Conservation (phyloP, 2,888 invertebrate species). For the Dolichomitus sp. region DNA sequence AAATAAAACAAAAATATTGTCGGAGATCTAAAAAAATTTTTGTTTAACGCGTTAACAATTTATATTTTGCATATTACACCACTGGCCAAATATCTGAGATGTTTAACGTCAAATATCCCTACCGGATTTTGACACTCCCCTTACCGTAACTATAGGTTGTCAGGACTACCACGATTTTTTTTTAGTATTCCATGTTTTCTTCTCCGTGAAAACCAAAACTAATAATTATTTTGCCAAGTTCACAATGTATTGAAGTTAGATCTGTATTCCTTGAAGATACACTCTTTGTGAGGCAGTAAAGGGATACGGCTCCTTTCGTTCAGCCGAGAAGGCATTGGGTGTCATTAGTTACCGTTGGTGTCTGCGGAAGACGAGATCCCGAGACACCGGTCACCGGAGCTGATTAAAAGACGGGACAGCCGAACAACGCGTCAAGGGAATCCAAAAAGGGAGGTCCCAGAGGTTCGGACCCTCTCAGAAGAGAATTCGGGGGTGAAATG, state of each 20-base stretch:
- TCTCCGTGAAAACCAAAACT: too few species aligned
- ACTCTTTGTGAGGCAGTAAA: slow-evolving; percentile 8
- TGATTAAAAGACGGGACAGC: slow-evolving; percentile 82
- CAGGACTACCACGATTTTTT: too few species aligned
- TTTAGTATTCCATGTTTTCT: too few species aligned
- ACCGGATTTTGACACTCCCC: too few species aligned
- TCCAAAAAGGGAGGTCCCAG: slow-evolving; percentile 56
- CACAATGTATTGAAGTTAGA: background rate
- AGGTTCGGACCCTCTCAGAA: slow-evolving; percentile 74
- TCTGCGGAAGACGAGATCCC: slow-evolving; percentile 75
- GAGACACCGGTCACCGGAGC: slow-evolving; percentile 78
- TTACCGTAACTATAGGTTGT: too few species aligned
- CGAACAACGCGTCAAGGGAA: slow-evolving; percentile 36
- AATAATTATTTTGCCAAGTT: too few species aligned
- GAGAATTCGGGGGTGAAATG: slow-evolving; percentile 82
- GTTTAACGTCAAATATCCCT: too few species aligned
- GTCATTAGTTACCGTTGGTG: slow-evolving; percentile 82
- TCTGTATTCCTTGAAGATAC: background rate
- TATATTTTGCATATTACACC: too few species aligned
- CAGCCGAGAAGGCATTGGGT: slow-evolving; percentile 63
- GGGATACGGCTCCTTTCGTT: slow-evolving; percentile 3
- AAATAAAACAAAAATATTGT: too few species aligned
- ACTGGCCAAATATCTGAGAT: too few species aligned
- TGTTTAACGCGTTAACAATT: too few species aligned
- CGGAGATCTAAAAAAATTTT: too few species aligned